Evolutionary conservation across 2,113 vertebrate species (phyloP), one percentile per base, ranked within the genome.

Genomic region (Puma concolor): DNA sequence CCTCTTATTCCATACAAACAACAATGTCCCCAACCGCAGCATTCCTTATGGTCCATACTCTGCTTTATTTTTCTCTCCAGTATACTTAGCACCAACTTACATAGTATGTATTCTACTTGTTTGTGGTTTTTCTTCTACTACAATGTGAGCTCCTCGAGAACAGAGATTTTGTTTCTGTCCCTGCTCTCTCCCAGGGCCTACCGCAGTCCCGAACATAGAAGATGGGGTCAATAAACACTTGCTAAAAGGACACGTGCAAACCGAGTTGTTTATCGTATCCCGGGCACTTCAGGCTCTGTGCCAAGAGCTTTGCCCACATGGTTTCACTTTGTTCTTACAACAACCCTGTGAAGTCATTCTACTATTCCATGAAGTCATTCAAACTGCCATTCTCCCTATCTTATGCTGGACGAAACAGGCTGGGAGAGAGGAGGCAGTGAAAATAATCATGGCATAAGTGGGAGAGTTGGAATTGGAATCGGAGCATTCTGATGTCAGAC

Each of bases 261-360:
- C 64, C 16, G 33, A n/a, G 44, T 23, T 5, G n/a, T 41, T 66
- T 15, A 2, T n/a, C 19, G 1, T 2, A 2, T 1, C 1, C 10
- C 10, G 0, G 44, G 27, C 16, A 16, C 50, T 1, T 16, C 9
- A 8, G n/a, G 50, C 36, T 86, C 38, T 6, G 2, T 2, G 11
- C 50, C 21, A 1, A 81, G 84, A 52, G 38, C 23, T 44, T 48
- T 25, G 7, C 57, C 41, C 63, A 31, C 10, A 7, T 5, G 3
- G 2, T 50, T 84, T 93, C 64, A 23, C 27, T 88, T 88, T 60
- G 50, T 88, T 69, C 48, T 81, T 50, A 50, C 2, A 17, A 52
- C 23, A 31, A 16, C 21, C n/a, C 33, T 33, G 1, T 57, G 67
- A 88, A 79, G 19, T 92, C 80, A 19, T 83, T 57, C n/a, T 69